Conservation (phyloP, 2,888 invertebrate genomes). For the Heteromyza rotundicornis region DNA sequence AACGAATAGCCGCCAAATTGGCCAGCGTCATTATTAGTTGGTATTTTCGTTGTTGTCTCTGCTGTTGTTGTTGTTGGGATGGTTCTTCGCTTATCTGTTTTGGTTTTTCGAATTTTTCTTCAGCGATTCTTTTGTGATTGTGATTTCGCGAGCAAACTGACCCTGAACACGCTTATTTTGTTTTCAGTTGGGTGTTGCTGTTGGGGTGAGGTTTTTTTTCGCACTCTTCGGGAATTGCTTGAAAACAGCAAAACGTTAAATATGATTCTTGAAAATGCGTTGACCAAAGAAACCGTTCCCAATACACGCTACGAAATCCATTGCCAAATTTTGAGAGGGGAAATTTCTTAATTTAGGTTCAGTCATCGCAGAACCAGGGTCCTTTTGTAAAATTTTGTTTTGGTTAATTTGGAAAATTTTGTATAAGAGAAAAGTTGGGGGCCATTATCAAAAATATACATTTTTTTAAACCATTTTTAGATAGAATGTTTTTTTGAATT, state of each 20-base stretch:
- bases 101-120: neutral
- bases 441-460: no score
- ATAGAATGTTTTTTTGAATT: no score
- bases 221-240: neutral
- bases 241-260: neutral
- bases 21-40: neutral
- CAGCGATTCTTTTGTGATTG: neutral
- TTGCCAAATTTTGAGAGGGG: no score
- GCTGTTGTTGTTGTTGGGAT: neutral
- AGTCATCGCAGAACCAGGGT: no score
- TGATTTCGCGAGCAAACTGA: neutral
- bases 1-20: neutral
- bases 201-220: neutral
- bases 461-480: no score
- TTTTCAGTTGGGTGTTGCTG: neutral
- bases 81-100: neutral
- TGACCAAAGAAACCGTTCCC: no score
- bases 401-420: no score
- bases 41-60: neutral
- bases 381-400: no score
- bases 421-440: no score
- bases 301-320: no score
- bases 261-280: no score
- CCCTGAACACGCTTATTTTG: neutral
- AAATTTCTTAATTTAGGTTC: no score